Evolutionary conservation across 2,888 invertebrate species (phyloP).

Genomic region (Aleiodes leptofemur): DNA sequence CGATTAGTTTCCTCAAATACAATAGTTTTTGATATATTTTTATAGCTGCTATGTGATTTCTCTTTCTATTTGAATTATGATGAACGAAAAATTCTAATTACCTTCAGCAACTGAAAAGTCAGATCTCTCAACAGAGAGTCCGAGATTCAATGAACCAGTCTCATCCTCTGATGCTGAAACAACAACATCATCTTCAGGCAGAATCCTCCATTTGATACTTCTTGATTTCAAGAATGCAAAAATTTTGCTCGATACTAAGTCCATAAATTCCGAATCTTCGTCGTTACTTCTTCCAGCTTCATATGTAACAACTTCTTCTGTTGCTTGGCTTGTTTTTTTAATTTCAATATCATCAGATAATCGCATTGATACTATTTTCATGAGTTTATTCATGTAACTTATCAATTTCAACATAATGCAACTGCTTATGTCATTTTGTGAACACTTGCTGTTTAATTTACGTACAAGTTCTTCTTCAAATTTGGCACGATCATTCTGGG

Average conservation of each 20-base stretch:
- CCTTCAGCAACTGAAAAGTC: slow-evolving; percentile 76
- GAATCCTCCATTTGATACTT: slow-evolving; percentile 85
- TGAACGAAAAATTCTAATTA: slow-evolving; percentile 53
- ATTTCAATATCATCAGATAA: slow-evolving; percentile 87
- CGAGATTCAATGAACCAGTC: slow-evolving; percentile 83
- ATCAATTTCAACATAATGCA: slow-evolving; percentile 90
- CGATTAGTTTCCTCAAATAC: too few relatives aligned
- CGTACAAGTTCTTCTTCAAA: slow-evolving; percentile 84
- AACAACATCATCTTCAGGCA: slow-evolving; percentile 87
- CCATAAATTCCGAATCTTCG: slow-evolving; percentile 78
- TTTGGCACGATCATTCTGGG: slow-evolving; percentile 70
- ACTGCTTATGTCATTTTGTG: slow-evolving; percentile 86
- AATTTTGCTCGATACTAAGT: slow-evolving; percentile 84
- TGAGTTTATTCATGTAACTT: slow-evolving; percentile 87
- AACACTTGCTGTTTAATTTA: slow-evolving; percentile 87
- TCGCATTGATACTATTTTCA: slow-evolving; percentile 88
- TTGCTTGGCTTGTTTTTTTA: slow-evolving; percentile 78
- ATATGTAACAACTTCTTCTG: slow-evolving; percentile 79
- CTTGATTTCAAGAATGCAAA: slow-evolving; percentile 86
- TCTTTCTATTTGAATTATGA: too few relatives aligned
- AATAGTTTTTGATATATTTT: too few relatives aligned
- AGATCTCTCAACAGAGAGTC: slow-evolving; percentile 82
- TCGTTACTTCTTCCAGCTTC: slow-evolving; percentile 79
- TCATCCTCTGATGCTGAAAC: slow-evolving; percentile 83
- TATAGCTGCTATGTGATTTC: too few relatives aligned